These are phyloP conservation scores for Temnothorax unifasciatus DNA, from an alignment of 2,888 invertebrate species.

Conservation along the genomic window DNA sequence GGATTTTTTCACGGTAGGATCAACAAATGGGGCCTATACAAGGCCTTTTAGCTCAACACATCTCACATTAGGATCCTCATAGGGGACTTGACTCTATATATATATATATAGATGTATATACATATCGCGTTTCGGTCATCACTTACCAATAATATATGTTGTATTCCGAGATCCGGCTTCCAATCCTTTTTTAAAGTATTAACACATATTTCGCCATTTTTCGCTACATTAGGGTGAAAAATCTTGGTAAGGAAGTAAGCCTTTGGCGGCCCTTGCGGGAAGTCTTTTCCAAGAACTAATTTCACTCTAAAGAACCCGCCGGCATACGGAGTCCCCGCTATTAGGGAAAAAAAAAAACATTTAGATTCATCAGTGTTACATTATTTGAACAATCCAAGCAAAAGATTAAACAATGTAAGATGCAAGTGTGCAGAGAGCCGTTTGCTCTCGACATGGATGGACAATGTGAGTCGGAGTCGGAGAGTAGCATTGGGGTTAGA, in stretches of 20 bases:
- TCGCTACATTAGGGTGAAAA: constrained; percentile 98
- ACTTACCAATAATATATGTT: constrained; percentile 94
- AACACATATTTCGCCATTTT: constrained; percentile 98
- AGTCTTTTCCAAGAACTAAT: constrained; percentile 96
- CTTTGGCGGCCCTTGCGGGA: constrained; percentile 96
- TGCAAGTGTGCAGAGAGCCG: not conserved
- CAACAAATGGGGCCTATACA: too few relatives aligned
- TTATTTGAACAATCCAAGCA: not conserved
- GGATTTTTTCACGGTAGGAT: too few relatives aligned
- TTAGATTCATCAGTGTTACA: not conserved
- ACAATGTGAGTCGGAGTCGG: not conserved
- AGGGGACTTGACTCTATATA: too few relatives aligned
- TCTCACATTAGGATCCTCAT: too few relatives aligned
- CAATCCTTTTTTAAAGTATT: constrained; percentile 98
- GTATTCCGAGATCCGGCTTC: constrained; percentile 98
- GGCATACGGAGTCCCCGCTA: constrained; percentile 96
- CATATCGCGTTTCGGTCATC: not conserved
- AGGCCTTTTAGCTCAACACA: too few relatives aligned
- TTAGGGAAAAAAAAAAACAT: constrained; percentile 13
- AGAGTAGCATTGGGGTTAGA: not conserved
- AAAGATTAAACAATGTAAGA: too few relatives aligned
- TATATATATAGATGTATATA: not conserved
- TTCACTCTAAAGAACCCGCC: constrained; percentile 96
- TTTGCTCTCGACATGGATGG: not conserved
- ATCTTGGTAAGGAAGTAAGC: constrained; percentile 97